Evolutionary conservation across 2,888 invertebrate species (phyloP), one percentile per base, ranked within the genome.

Genomic region (Oscheius onirici): DNA sequence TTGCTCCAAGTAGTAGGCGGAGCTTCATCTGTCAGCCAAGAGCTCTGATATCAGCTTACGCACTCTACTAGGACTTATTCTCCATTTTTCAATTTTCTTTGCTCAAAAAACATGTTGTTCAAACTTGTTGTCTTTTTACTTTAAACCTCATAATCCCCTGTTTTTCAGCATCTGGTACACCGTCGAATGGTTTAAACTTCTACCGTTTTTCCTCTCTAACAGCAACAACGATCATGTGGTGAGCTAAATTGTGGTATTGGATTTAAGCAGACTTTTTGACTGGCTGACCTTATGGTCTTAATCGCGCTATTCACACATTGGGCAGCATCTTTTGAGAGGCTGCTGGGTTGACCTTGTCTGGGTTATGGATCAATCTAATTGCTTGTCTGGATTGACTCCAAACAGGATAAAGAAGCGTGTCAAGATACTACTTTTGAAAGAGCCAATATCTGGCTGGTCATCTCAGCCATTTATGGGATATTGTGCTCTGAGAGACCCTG

Each of bases 261-360:
- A 3, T 34, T 34, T 8, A 34, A 34, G 8, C 34, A 6, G 34
- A 34, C 34, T 8, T 8, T n/a, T 34, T 34, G 34, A 34, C 34
- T 34, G 34, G 20, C 41, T 58, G 58, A 58, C 58, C 58, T 58
- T 41, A 58, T 41, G 58, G 8, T 58, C 58, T 41, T 58, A 58
- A 58, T 58, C 58, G 58, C 58, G 58, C 58, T 58, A 43, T 40
- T 58, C 58, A 58, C 58, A 58, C 58, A 58, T 58, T 58, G 58
- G 58, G 58, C 58, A 41, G 58, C 58, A 58, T 58, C 58, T 24
- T 20, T 41, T 41, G 41, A 34, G 34, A 34, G 41, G 26, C 58
- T 58, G 58, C 58, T 41, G 41, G 34, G n/a, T 41, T 58, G 58
- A 58, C 58, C 58, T 58, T 58, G 17, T 15, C 17, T 34, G 34